phyloP scores from a whole-genome alignment of 2,888 invertebrate genomes.

The Scelioninae gen. 2 region DNA sequence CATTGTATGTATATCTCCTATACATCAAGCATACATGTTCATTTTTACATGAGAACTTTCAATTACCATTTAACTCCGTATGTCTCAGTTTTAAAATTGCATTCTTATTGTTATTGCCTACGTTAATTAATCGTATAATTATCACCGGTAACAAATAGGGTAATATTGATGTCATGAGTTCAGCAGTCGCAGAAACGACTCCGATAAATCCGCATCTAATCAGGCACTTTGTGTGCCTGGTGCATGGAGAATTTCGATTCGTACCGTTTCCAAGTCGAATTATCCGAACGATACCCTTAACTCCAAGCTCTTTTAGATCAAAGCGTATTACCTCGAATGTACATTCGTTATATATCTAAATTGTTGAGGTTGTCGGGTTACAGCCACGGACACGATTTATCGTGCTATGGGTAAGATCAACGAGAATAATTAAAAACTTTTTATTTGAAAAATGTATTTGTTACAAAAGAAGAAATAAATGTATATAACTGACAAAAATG shows the following conservation, averaged over 20 bases:
- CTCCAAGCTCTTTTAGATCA: slow-evolving; percentile 19
- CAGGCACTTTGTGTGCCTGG: neutral
- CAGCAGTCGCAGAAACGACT: neutral
- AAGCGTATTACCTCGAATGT: slow-evolving; percentile 29
- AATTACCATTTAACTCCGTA: too few relatives aligned
- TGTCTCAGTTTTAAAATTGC: too few relatives aligned
- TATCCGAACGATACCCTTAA: slow-evolving; percentile 14
- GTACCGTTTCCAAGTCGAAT: slow-evolving; percentile 18
- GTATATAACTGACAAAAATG: too few relatives aligned
- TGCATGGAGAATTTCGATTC: slow-evolving; percentile 14
- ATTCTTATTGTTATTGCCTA: too few relatives aligned
- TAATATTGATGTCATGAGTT: neutral
- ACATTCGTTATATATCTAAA: slow-evolving; percentile 35
- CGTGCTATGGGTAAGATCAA: too few relatives aligned
- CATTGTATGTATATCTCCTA: too few relatives aligned
- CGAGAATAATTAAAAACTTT: too few relatives aligned
- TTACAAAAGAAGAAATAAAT: too few relatives aligned
- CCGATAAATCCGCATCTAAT: slow-evolving; percentile 10
- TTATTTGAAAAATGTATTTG: too few relatives aligned
- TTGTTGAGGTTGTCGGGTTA: slow-evolving; percentile 22
- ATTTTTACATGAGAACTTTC: too few relatives aligned
- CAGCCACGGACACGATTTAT: slow-evolving; percentile 23
- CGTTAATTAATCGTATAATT: too few relatives aligned
- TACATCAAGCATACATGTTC: too few relatives aligned
- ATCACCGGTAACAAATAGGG: slow-evolving; percentile 1